These are phyloP conservation scores for Melospiza georgiana DNA, from an alignment of 2,113 vertebrate species.

Conservation along the genomic window DNA sequence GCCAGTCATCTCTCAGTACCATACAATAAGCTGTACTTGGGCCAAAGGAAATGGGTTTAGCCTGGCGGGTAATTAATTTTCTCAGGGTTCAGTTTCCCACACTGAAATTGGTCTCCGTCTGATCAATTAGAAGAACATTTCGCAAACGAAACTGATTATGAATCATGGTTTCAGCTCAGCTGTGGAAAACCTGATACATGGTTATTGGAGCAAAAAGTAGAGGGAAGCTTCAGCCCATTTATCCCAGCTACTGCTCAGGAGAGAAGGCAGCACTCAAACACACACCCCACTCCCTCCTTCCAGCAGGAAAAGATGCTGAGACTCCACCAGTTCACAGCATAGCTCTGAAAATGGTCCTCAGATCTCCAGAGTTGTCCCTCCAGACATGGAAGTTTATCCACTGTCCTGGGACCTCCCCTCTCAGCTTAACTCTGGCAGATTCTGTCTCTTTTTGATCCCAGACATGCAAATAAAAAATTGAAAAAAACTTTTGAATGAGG, in stretches of 20 bases:
- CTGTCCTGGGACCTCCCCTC: background rate
- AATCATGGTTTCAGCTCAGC: constrained; percentile 39
- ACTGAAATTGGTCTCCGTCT: constrained; percentile 66
- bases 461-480: background rate
- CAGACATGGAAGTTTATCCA: background rate
- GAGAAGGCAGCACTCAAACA: background rate
- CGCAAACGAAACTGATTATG: constrained; percentile 60
- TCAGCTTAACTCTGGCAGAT: background rate
- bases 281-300: background rate
- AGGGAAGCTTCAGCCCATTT: constrained; percentile 13
- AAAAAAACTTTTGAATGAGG: background rate
- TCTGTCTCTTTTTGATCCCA: background rate
- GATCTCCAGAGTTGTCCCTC: background rate
- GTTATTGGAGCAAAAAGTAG: background rate
- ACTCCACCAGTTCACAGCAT: background rate
- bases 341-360: background rate
- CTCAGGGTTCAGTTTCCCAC: constrained; percentile 66
- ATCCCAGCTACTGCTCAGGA: background rate
- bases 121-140: constrained; percentile 73
- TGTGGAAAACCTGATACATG: constrained; percentile 45
- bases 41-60: constrained; percentile 72
- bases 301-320: background rate
- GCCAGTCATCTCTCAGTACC: constrained; percentile 58
- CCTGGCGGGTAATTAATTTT: constrained; percentile 73
- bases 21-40: constrained; percentile 67